Evolutionary conservation across 2,888 invertebrate genomes (phyloP), one percentile per base, ranked within the genome.

Genomic region (Polymixis lichenea): DNA sequence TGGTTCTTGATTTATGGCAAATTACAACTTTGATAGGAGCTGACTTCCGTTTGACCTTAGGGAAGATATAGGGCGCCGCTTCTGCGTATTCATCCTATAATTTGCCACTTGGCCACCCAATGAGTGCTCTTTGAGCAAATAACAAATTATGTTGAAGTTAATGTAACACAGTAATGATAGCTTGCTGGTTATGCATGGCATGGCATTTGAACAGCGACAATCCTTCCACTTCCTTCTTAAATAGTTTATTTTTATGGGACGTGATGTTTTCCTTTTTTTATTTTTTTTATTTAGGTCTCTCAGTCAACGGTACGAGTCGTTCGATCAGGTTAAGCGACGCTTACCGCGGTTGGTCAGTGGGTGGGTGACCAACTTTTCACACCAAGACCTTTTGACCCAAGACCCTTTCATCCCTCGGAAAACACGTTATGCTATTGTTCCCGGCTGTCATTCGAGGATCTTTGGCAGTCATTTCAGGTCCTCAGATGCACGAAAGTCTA

Each of bases 1-100:
- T 81, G 66, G 49, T 81, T 77, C 68, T 72, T 77, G 81, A 83
- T 84, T 84, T 78, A 83, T 78, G 61, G 82, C 43, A 61, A 74
- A 81, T 77, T 83, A 70, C 70, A 55, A 72, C 32, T 77, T 72
- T 74, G 64, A 74, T 61, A 71, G 68, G 46, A 61, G 51, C 55
- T 70, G 67, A 71, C 65, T 80, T 69, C 77, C 61, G 55, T 78
- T 55, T 72, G 69, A 76, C 65, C 72, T 66, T 43, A 38, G 46
- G 55, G 13, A 70, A 9, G 69, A 62, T 64, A 74, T 56, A 58
- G 25, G 58, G 61, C 65, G 58, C 22, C 51, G 43, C 22, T 32
- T 32, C 22, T 25, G 28, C 28, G 28, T 38, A 55, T 62, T 67
- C 46, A 60, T 64, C 62, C 60, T 75, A 60, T 78, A 83, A 83